phyloP scores from a whole-genome alignment of 2,113 vertebrate species.

The Atrichornis clamosus region DNA sequence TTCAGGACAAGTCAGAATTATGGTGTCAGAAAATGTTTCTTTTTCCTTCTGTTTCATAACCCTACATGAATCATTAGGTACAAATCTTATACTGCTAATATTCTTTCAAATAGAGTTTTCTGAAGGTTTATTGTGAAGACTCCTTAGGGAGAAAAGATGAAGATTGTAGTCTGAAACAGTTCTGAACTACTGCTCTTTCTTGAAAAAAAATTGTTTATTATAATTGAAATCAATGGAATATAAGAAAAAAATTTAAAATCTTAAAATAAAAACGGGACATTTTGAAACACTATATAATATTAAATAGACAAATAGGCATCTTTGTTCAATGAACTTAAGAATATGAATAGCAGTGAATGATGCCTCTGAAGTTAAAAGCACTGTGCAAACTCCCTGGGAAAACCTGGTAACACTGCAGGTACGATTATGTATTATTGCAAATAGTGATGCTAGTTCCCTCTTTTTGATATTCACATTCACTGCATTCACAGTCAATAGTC shows the following conservation, averaged over 20 bases:
- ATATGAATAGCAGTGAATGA: not conserved
- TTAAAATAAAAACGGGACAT: not conserved
- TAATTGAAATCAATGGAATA: not conserved
- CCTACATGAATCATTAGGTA: accelerated
- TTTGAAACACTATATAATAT: not conserved
- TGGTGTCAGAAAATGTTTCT: not conserved
- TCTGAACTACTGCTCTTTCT: not conserved
- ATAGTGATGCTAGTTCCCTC: accelerated
- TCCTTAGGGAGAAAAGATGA: not conserved
- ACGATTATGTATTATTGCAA: not conserved
- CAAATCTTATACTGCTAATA: not conserved
- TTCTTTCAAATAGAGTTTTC: not conserved
- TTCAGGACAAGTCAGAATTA: not conserved
- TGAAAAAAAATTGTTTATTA: not conserved
- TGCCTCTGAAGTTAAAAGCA: not conserved
- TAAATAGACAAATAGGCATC: not conserved
- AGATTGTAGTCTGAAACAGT: not conserved
- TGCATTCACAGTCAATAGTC: not conserved
- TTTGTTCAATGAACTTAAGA: not conserved
- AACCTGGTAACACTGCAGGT: not conserved
- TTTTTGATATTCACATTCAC: not conserved
- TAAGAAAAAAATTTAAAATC: not conserved
- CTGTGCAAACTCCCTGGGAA: not conserved
- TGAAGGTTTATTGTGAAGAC: not conserved
- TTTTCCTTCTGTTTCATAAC: not conserved